A percentile compares a stretch with the other conserved stretches of the same genome.
phyloP scores from a whole-genome alignment of 2,797 vertebrate genomes.

The Sphaeramia orbicularis region DNA sequence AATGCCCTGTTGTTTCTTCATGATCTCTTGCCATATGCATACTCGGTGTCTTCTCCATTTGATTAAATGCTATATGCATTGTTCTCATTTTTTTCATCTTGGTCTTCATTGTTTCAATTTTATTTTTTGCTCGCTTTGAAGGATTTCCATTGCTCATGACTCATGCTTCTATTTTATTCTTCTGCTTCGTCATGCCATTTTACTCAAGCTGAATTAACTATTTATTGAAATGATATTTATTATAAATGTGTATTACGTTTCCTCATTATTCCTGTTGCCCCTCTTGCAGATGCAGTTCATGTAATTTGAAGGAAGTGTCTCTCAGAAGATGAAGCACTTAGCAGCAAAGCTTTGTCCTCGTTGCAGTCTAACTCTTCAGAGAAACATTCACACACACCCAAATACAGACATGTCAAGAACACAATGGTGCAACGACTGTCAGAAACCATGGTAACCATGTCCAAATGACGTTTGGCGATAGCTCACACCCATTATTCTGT shows the following conservation, averaged over 20 bases:
- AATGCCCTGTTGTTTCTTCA: constrained; percentile 32
- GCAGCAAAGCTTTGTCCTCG: constrained; percentile 89
- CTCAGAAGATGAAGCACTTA: constrained; percentile 89
- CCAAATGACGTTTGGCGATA: constrained; percentile 74
- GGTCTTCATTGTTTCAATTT: constrained; percentile 12
- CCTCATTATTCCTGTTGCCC: constrained; percentile 36
- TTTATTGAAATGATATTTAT: background rate
- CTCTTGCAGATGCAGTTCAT: constrained; percentile 97
- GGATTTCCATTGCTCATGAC: constrained; percentile 1
- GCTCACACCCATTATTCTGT: constrained; percentile 82
- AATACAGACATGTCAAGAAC: constrained; percentile 82
- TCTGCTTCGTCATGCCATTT: constrained; percentile 24
- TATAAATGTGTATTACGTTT: background rate
- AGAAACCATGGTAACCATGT: constrained; percentile 78
- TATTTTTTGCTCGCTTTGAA: constrained; percentile 29
- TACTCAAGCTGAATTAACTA: constrained; percentile 29
- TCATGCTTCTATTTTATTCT: constrained; percentile 38
- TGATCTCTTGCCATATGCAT: constrained; percentile 8
- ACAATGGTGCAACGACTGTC: constrained; percentile 75
- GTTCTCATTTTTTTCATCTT: constrained; percentile 15
- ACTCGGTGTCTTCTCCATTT: constrained; percentile 26
- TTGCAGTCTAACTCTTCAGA: constrained; percentile 91
- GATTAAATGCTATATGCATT: constrained; percentile 22
- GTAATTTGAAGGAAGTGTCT: constrained; percentile 90
- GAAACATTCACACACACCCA: constrained; percentile 78